Evolutionary conservation across 2,797 vertebrate species (phyloP), one percentile per base, ranked within the genome.

Genomic region (Champsocephalus gunnari): DNA sequence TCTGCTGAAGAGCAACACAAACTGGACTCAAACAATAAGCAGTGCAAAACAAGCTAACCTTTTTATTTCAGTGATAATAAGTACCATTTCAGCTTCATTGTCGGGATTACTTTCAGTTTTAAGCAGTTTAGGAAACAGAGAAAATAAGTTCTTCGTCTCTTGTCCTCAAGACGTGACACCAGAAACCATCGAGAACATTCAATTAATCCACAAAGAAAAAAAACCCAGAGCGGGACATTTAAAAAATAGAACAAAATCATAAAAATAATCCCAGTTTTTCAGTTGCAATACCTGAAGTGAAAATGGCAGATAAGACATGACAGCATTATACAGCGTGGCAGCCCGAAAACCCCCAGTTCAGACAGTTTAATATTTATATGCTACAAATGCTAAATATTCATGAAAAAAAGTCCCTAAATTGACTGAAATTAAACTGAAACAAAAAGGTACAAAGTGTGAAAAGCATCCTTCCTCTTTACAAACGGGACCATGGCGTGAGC

Each of bases 41-140:
- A 61, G 62, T 88, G 80, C 77, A 89, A 90, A 88, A 87, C 77
- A 86, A 82, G 79, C 81, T 73, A 64, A 79, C 32, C 14, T 81
- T 90, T 82, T 91, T 85, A 93, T 93, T 89, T 86, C 75, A 82
- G 73, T 83, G 82, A 85, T 68, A 75, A 56, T 69, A 79, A 80
- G 81, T 88, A 90, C 85, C 86, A 83, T 83, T 74, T 83, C 69
- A 83, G 77, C 81, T 60, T 74, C 54, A 41, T 59, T 73, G 72
- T 68, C 50, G 58, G 73, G 84, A 79, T 71, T 49, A 64, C 66
- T 72, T 53, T 51, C 63, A 51, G 66, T 71, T 19, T 65, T 13
- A 32, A 75, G 69, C 66, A 69, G 76, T 58, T 49, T 34, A 66
- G 66, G 72, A 85, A 83, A 84, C 75, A 73, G 59, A 38, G 34